A percentile compares a stretch with the other conserved stretches of the same genome.
phyloP scores from a whole-genome alignment of 2,797 vertebrate species.

The Taeniopygia guttata region DNA sequence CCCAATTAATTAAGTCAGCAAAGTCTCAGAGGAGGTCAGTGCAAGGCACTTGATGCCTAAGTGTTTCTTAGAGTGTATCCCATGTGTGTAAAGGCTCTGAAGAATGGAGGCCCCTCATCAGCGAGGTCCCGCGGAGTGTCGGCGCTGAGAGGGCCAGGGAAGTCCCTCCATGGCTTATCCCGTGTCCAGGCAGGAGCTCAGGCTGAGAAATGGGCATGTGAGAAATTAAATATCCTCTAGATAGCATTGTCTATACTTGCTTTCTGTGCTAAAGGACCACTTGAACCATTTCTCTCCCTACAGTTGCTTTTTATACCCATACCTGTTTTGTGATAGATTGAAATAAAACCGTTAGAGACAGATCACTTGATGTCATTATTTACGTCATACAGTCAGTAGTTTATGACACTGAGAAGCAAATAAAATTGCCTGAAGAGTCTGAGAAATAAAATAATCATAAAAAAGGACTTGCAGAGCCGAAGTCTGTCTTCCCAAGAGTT shows the following conservation, averaged over 20 bases:
- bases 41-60: constrained; percentile 34
- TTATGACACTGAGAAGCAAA: background rate
- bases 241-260: background rate
- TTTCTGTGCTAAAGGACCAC: background rate
- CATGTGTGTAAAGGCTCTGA: background rate
- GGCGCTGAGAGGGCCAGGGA: background rate
- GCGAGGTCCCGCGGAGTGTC: fast-evolving
- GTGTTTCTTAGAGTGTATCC: constrained; percentile 8
- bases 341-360: background rate
- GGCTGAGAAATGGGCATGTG: background rate
- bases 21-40: constrained; percentile 44
- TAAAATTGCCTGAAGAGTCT: background rate
- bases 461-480: background rate
- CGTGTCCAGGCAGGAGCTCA: background rate
- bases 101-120: background rate
- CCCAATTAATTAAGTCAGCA: constrained; percentile 51
- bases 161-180: background rate
- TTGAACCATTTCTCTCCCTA: background rate
- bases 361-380: background rate
- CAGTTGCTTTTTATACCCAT: background rate
- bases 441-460: background rate
- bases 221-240: background rate
- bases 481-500: background rate
- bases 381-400: background rate
- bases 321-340: background rate